Evolutionary conservation across 2,113 vertebrate species (phyloP).

Genomic region (Ciconia maguari): DNA sequence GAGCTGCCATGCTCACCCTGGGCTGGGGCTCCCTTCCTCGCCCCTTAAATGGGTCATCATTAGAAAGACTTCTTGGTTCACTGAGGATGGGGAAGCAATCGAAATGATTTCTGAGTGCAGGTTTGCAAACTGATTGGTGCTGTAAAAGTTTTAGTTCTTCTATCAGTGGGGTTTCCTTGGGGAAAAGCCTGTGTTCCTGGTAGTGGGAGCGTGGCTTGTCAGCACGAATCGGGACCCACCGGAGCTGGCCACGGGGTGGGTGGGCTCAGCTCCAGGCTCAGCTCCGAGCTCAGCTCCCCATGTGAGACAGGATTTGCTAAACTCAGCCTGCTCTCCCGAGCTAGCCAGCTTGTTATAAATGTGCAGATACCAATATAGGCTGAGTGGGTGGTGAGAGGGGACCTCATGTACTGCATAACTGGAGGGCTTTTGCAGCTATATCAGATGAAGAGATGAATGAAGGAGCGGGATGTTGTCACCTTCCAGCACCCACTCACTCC

Average conservation of each 20-base stretch:
- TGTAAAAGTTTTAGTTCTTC: background rate
- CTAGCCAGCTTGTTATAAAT: background rate
- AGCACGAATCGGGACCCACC: accelerated
- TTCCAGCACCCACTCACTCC: background rate
- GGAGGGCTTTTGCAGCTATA: background rate
- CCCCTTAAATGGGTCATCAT: no score
- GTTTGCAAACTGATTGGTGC: accelerated
- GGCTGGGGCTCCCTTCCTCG: background rate
- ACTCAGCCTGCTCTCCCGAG: background rate
- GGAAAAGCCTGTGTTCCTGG: background rate
- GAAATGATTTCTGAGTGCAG: accelerated
- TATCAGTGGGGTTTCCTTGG: background rate
- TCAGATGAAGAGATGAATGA: slow-evolving; percentile 24
- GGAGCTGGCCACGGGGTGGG: accelerated
- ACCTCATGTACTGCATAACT: background rate
- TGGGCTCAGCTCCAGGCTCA: background rate
- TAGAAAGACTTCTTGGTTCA: background rate
- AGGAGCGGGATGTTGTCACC: slow-evolving; percentile 30
- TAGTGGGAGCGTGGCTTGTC: accelerated
- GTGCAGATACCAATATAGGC: background rate
- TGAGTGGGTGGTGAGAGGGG: background rate
- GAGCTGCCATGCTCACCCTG: background rate
- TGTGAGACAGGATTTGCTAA: background rate
- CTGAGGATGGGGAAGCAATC: background rate
- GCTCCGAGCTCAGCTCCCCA: background rate